A percentile compares a stretch with the other conserved stretches of the same genome.
Evolutionary conservation across 2,797 vertebrate genomes (phyloP).

Genomic region (Enteromius paludinosus): DNA sequence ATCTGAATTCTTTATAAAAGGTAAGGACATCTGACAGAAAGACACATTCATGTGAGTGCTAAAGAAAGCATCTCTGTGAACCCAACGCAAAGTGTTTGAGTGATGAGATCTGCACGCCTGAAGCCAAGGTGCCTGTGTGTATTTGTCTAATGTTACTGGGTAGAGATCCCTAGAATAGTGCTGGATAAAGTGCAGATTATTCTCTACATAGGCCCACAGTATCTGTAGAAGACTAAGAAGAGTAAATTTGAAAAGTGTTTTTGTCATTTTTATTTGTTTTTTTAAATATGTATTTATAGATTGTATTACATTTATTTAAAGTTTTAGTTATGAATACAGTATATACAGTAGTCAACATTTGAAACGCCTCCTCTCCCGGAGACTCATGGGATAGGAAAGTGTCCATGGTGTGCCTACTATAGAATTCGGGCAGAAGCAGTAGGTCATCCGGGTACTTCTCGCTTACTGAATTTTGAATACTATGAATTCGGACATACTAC

Average conservation of each 20-base stretch:
- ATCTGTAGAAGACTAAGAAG: not conserved
- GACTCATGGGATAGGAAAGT: no score
- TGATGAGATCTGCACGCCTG: slow-evolving; percentile 36
- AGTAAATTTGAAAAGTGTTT: not conserved
- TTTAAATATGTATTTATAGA: not conserved
- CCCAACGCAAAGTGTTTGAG: slow-evolving; percentile 22
- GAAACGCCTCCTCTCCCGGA: no score
- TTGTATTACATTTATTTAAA: not conserved
- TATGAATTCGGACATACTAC: no score
- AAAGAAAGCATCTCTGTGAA: slow-evolving; percentile 45
- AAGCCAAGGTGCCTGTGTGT: slow-evolving; percentile 49
- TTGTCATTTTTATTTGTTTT: not conserved
- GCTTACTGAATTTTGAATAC: no score
- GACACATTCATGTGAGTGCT: slow-evolving; percentile 25
- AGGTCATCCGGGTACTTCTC: no score
- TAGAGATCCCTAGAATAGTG: slow-evolving; percentile 51
- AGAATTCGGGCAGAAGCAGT: no score
- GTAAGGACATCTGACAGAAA: slow-evolving; percentile 1
- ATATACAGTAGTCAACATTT: no score
- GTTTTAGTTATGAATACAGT: not conserved
- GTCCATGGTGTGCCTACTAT: no score
- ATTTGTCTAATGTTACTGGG: slow-evolving; percentile 56
- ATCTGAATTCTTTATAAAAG: not conserved
- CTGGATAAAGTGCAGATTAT: slow-evolving; percentile 37
- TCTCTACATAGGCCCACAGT: not conserved